Base-by-base conservation (phyloP, 2,113 vertebrate species). In the Strix aluco region DNA sequence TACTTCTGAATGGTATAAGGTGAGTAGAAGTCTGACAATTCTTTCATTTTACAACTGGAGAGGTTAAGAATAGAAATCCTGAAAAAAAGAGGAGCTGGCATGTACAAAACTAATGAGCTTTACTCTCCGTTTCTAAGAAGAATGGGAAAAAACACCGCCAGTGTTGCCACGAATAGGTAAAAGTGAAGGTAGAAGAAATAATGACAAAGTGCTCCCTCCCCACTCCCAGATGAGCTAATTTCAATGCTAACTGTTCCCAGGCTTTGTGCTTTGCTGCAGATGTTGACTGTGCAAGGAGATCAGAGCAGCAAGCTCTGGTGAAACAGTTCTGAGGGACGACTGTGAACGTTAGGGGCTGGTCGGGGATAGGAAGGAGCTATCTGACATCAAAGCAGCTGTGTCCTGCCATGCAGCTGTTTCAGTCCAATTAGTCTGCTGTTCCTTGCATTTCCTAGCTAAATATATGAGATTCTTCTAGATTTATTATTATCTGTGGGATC, bases 51-150 rank as follows among this genome's bases (percentile, higher is more conserved):
- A 67, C 51, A 59, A 15, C 23, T 86, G 47, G 69, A 80, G 46
- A 70, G 7, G 26, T 74, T 95, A 93, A 90, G 55, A 95, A 96
- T 83, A 93, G 82, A 88, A 95, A 93, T 77, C 5, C 20, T 69
- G 77, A 20, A 29, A 47, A 46, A 66, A 47, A 49, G 34, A 59
- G 13, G 44, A 86, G 26, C 13, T 65, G 52, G 5, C 17, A 42
- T 29, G 15, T 63, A 71, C 26, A 75, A 89, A 90, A 36, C 26
- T 20, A 46, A 13, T 77, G 73, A 65, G 16, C 11, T 84, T 86
- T 70, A 29, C 47, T 57, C 20, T 65, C 52, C 8, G 27, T 81
- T 88, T 74, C 38, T 78, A 47, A 59, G 69, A 69, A 90, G 20
- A 70, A 82, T 19, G n/a, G 9, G 63, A 52, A 73, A 80, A 82